Conservation (phyloP, 2,113 vertebrate genomes). For the Rhinopithecus roxellana region DNA sequence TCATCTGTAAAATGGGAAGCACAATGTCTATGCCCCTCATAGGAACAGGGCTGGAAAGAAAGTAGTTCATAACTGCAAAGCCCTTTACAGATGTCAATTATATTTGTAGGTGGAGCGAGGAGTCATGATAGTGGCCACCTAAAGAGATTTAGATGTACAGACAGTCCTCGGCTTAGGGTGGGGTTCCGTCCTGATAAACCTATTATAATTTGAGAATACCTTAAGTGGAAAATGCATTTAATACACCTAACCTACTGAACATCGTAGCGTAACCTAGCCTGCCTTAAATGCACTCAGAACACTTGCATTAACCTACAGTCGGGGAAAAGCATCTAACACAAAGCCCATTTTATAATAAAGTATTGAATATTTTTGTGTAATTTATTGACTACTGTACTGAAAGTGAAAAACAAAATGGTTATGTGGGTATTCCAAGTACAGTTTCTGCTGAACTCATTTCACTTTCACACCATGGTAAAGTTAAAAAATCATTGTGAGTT, state of each 20-base stretch:
- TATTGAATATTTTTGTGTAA: not conserved
- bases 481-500: not conserved
- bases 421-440: not conserved
- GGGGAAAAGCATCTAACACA: not conserved
- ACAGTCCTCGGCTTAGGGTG: not conserved
- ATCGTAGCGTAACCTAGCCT: not conserved
- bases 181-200: not conserved
- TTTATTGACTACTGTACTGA: not conserved
- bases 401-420: not conserved
- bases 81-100: not conserved
- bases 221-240: not conserved
- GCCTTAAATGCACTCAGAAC: not conserved
- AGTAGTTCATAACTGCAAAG: not conserved
- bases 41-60: not conserved
- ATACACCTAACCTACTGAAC: not conserved
- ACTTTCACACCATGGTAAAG: not conserved
- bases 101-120: not conserved
- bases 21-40: accelerated
- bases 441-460: not conserved
- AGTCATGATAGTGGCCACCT: not conserved
- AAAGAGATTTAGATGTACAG: not conserved
- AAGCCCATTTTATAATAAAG: not conserved
- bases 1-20: not conserved
- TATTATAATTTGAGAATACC: not conserved
- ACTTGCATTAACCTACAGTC: not conserved